Evolutionary conservation across 2,888 invertebrate genomes (phyloP), one percentile per base, ranked within the genome.

Genomic region (Chaetoderma sp.): DNA sequence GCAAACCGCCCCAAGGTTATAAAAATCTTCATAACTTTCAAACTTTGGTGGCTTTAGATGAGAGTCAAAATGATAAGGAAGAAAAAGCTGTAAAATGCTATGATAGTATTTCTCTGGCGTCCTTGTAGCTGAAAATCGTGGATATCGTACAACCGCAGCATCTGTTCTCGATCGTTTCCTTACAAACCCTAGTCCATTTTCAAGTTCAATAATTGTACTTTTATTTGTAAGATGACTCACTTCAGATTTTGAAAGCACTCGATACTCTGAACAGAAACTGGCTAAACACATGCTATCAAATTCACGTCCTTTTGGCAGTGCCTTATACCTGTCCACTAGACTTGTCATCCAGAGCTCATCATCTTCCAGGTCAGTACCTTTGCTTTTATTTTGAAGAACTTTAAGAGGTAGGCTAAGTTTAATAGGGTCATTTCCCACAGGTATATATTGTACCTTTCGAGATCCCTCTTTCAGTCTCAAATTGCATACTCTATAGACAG

Each of bases 401-500:
- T 59, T 55, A 1, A 65, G 45, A 30, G 62, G 65, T 23, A 59
- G 27, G 28, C 54, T 56, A 57, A 68, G 55, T 50, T 58, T 60
- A 13, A 64, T 33, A 21, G 61, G 21, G 52, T 70, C 60, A 33
- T 47, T 56, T 18, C 62, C 67, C 21, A 60, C 63, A 18, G 67
- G 67, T 27, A 63, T 58, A 32, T 59, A 68, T 32, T 32, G 21
- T 21, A 70, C 62, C n/a, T 68, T 27, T 36, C 70, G 32, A 21
- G 55, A 54, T 18, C 47, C 58, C 56, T 63, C 52, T 27, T 62
- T 65, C 30, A 67, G 32, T 32, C 60, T 60, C 44, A 67, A 21
- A 36, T 57, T 49, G 33, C 67, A 66, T n/a, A 61, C 60, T 56
- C 71, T 25, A 50, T 61, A 63, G 8, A 64, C 61, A 45, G 63